Base-by-base conservation (phyloP, 2,797 vertebrate species). In the Acropternis orthonyx region DNA sequence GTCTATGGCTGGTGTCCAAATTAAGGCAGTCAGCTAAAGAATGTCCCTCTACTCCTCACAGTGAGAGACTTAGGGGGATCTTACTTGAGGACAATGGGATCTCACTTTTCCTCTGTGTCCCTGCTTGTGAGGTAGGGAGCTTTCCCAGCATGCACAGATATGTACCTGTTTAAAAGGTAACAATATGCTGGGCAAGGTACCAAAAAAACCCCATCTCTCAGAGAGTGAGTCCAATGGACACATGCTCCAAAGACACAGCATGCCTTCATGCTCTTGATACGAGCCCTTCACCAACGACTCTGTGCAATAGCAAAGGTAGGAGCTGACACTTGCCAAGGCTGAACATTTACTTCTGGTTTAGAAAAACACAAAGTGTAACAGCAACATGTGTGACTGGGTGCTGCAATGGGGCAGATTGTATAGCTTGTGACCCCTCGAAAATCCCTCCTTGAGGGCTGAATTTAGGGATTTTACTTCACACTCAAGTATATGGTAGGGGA, bases 261-360 rank as follows among this genome's bases (percentile, higher is more conserved):
- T 5, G 4, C 10, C 10, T 48, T 51, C 63, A 37, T 36, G n/a
- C 54, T 24, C 11, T 32, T 58, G 0, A 0, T 14, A 23, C 0
- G 4, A 92, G 21, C 37, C 56, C 59, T 56, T 79, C 66, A 7
- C 20, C 12, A 21, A 3, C 0, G 3, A 10, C 39, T 78, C 66
- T 8, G 34, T 39, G 63, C 36, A 14, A 4, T 0, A 52, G 16
- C 41, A 61, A 54, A 88, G 56, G 46, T 14, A 74, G 32, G 27
- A 39, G 16, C 43, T 21, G 62, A 26, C 11, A 3, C 5, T 30
- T 19, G 4, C 56, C 17, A 17, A 48, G 34, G 49, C 30, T 56
- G 37, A 66, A 37, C 6, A 0, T n/a, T 85, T 87, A 6, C 26
- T 74, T 67, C 30, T 15, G 5, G 4, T 34, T 52, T 56, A 44